These are phyloP conservation scores for Heterotis niloticus DNA, from an alignment of 2,113 vertebrate genomes.

Conservation along the genomic window DNA sequence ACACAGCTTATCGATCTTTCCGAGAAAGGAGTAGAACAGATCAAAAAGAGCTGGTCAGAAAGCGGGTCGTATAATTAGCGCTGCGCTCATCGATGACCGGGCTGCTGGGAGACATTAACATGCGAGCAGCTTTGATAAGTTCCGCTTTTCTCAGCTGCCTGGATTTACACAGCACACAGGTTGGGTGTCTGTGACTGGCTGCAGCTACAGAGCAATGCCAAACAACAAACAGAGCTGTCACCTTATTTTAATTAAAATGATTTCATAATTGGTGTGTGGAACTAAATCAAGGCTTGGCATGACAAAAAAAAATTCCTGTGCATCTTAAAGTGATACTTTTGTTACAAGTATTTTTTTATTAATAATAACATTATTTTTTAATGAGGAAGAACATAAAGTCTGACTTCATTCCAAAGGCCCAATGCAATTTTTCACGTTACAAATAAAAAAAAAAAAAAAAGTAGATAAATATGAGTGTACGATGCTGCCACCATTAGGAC, in stretches of 20 bases:
- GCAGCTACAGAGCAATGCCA: neutral
- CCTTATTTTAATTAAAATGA: no score
- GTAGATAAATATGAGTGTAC: slow-evolving; percentile 54
- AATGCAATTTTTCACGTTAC: slow-evolving; percentile 23
- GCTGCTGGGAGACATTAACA: slow-evolving; percentile 39
- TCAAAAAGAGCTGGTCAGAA: slow-evolving; percentile 52
- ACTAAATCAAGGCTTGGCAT: neutral
- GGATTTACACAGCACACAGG: slow-evolving; percentile 3
- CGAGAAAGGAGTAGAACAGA: slow-evolving; percentile 41
- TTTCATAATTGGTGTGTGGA: no score
- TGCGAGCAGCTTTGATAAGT: slow-evolving; percentile 49
- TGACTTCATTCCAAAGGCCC: slow-evolving; percentile 5
- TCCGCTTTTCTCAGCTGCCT: slow-evolving; percentile 31
- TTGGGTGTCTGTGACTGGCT: neutral
- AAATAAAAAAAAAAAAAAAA: slow-evolving; percentile 28
- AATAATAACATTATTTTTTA: neutral
- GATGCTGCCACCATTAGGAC: slow-evolving; percentile 69
- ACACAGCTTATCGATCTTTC: slow-evolving; percentile 49
- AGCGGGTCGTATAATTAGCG: slow-evolving; percentile 52
- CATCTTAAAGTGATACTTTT: neutral
- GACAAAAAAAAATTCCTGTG: neutral
- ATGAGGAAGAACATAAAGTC: neutral
- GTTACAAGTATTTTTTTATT: slow-evolving; percentile 3
- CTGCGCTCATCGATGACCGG: slow-evolving; percentile 50
- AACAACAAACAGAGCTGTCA: neutral